Conservation (phyloP, 2,113 vertebrate genomes). For the Microtus richardsoni region DNA sequence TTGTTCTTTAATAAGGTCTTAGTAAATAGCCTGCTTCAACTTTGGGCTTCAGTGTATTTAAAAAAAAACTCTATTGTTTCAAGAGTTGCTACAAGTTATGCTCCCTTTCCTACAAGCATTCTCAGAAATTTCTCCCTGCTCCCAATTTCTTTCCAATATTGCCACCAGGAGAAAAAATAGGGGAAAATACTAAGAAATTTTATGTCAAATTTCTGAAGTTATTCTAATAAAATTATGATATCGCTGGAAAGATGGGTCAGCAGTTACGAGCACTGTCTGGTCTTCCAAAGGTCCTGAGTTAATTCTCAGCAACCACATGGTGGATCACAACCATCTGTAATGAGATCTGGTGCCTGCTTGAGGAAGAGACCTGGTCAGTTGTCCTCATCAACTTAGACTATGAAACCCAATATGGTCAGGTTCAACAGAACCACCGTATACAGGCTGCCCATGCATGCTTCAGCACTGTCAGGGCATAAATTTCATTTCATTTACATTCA, state of each 20-base stretch:
- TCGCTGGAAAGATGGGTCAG: too few species aligned
- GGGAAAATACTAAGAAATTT: background rate
- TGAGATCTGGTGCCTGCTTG: too few species aligned
- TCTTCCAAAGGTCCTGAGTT: too few species aligned
- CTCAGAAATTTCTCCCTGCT: background rate
- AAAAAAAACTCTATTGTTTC: background rate
- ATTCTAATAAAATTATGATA: conserved; percentile 20
- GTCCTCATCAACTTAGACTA: too few species aligned
- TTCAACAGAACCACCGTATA: too few species aligned
- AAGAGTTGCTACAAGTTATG: background rate
- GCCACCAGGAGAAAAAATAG: background rate
- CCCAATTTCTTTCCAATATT: background rate
- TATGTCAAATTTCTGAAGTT: conserved; percentile 15
- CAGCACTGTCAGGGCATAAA: too few species aligned
- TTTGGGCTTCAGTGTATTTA: background rate
- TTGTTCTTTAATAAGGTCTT: background rate
- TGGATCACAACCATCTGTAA: too few species aligned
- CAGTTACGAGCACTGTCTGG: too few species aligned
- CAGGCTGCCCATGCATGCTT: too few species aligned
- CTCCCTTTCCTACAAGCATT: background rate
- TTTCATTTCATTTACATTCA: background rate
- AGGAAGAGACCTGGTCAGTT: too few species aligned
- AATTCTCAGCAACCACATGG: too few species aligned
- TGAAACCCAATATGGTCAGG: too few species aligned
- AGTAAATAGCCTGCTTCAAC: background rate